Base-by-base conservation (phyloP, 2,888 invertebrate species). In the Polia nebulosa region DNA sequence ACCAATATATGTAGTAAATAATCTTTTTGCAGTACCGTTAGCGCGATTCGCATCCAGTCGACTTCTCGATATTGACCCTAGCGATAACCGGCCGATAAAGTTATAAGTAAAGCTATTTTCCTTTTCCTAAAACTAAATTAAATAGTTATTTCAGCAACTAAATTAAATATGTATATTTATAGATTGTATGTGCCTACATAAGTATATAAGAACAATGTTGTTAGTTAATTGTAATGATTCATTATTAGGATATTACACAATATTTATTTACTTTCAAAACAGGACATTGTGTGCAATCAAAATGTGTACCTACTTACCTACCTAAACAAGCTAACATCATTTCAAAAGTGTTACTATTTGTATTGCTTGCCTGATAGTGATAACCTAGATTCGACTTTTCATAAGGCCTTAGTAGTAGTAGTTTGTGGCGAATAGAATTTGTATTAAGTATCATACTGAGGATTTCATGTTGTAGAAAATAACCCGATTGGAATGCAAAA, bases 61-160 rank as follows among this genome's bases (percentile, higher is more conserved):
- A 87, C 72, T 81, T 83, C 81, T 81, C 84, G 82, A 78, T 88
- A 87, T 83, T 88, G 90, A 81, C 78, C 76, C 52, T 20, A 63
- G 44, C 52, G 76, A 78, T 76, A 78, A 68, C 62, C 59, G 39
- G 32, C 32, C 25, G 55, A 63, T 62, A 76, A 25, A 32, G 25
- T 53, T 45, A 44, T 20, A 15, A 44, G 20, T n/a, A 49, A 39
- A 20, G 8, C 60, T 27, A 32, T 52, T 76, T 65, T 47, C 32
- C 39, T 65, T 66, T 75, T 57, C 45, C 44, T 56, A 60, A 44
- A 60, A 52, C 41, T 36, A 39, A 59, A 62, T 55, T 36, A 34
- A 72, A 58, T 47, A 34, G 5, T 7, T 51, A 41, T n/a, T 55
- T 53, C 22, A 68, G 17, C 39, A 29, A 39, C 20, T 32, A n/a